Base-by-base conservation (phyloP, 2,797 vertebrate species). In the Bryconaethiops microstoma region DNA sequence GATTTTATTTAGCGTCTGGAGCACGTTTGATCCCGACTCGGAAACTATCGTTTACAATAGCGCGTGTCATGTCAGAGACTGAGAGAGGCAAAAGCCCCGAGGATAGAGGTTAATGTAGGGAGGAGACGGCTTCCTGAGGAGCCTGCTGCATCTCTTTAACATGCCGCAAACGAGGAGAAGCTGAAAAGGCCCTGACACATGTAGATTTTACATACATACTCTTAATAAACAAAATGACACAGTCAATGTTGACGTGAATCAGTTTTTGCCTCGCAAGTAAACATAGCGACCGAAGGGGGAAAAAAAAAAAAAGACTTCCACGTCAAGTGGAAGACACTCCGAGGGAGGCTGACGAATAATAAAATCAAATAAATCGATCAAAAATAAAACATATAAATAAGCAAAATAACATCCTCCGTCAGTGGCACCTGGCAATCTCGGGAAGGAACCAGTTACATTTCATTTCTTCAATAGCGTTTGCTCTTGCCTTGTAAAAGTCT, bases 401-500 rank as follows among this genome's bases (percentile, higher is more conserved):
- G n/a, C 21, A 45, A 75, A 72, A 35, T 5, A 50, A n/a, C 7
- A 19, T 39, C 0, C 45, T 48, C 42, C 25, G 54, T 69, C 84
- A 79, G 84, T 89, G 90, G 90, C 90, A 92, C 90, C 90, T 93
- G 91, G 89, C 77, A 80, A 78, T 84, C 68, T 54, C 39, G 73
- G 67, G 55, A 87, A 89, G 87, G 90, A 89, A 90, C 89, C 84
- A 78, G 85, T 92, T 92, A 92, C 89, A 88, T 90, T 91, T 92
- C 83, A 89, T 92, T 93, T 90, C 82, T 90, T 86, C 84, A 83
- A 75, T 85, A 86, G 89, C 88, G 90, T 88, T 79, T 74, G 85
- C 89, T 91, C 88, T 80, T 86, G 87, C 88, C 90, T 88, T 90
- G 92, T 94, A 92, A 93, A 94, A 92, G 90, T 87, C 84, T 84